A percentile compares a stretch with the other conserved stretches of the same genome.
Evolutionary conservation across 2,888 invertebrate species (phyloP).

Genomic region (Cheilosia pagana): DNA sequence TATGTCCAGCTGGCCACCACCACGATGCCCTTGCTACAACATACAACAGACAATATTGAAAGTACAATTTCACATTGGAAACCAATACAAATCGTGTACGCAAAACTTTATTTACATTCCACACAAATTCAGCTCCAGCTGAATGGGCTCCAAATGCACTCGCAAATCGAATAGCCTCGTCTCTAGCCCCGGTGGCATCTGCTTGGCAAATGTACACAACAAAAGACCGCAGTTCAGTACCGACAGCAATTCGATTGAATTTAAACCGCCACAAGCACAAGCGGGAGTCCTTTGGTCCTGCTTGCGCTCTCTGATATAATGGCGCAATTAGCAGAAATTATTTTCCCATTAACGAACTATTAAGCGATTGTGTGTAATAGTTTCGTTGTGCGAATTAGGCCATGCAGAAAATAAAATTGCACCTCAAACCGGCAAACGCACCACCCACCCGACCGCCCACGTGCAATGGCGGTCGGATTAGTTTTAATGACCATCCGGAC

Average conservation of each 20-base stretch:
- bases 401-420: conserved; percentile 22
- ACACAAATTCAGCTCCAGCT: conserved; percentile 21
- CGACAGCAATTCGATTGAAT: conserved; percentile 55
- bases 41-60: conserved; percentile 23
- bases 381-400: conserved; percentile 16
- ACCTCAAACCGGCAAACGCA: conserved; percentile 52
- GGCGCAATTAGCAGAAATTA: conserved; percentile 69
- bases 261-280: conserved; percentile 27
- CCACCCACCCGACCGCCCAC: neutral
- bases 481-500: conserved; percentile 40
- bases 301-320: conserved; percentile 33
- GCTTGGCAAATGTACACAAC: conserved; percentile 10
- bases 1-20: conserved; percentile 11
- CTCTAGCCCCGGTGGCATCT: conserved; percentile 10
- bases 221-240: conserved; percentile 17
- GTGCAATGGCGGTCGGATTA: neutral
- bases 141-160: conserved; percentile 13
- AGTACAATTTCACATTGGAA: conserved; percentile 30
- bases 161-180: neutral
- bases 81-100: conserved; percentile 50
- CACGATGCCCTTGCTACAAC: neutral
- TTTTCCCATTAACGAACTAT: conserved; percentile 66
- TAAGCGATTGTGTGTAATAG: conserved; percentile 43
- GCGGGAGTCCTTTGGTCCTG: conserved; percentile 6
- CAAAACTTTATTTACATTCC: conserved; percentile 55